These are phyloP conservation scores for Lycia hirtaria DNA, from an alignment of 2,888 invertebrate species.

Conservation along the genomic window DNA sequence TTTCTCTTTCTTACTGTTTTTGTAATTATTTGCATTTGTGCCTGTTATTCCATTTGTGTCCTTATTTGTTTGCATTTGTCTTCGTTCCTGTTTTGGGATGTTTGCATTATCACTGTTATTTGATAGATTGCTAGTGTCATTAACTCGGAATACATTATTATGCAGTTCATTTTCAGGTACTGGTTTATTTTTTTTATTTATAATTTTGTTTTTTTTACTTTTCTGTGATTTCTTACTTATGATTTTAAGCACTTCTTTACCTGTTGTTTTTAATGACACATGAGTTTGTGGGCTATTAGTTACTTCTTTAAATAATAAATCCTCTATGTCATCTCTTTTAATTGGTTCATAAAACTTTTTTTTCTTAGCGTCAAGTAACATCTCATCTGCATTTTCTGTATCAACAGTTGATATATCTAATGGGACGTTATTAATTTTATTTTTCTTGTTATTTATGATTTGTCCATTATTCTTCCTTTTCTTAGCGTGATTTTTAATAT, in stretches of 20 bases:
- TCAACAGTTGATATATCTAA: conserved; percentile 48
- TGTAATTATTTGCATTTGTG: too few relatives aligned
- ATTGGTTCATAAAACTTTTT: conserved; percentile 61
- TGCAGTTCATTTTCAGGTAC: conserved; percentile 1
- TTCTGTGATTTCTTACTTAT: conserved; percentile 15
- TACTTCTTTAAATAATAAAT: conserved; percentile 49
- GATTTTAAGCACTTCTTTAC: conserved; percentile 14
- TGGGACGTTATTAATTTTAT: conserved; percentile 34
- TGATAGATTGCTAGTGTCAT: conserved; percentile 2
- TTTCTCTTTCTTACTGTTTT: conserved; percentile 54
- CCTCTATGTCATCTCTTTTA: conserved; percentile 56
- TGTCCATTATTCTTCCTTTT: conserved; percentile 26
- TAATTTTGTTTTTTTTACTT: conserved; percentile 11
- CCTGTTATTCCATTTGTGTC: too few relatives aligned
- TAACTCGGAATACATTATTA: conserved; percentile 17
- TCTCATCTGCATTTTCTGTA: conserved; percentile 60
- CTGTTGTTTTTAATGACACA: conserved; percentile 10
- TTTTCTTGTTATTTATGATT: conserved; percentile 28
- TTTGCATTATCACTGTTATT: too few relatives aligned
- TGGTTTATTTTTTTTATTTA: conserved; percentile 7
- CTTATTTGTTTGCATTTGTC: too few relatives aligned
- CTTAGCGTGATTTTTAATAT: conserved; percentile 14
- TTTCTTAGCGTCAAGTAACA: conserved; percentile 62
- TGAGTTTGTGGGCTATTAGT: conserved; percentile 21
- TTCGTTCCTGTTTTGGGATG: too few relatives aligned